These are phyloP conservation scores for Lasioglossum malachurum DNA, from an alignment of 2,888 invertebrate species.

Conservation along the genomic window DNA sequence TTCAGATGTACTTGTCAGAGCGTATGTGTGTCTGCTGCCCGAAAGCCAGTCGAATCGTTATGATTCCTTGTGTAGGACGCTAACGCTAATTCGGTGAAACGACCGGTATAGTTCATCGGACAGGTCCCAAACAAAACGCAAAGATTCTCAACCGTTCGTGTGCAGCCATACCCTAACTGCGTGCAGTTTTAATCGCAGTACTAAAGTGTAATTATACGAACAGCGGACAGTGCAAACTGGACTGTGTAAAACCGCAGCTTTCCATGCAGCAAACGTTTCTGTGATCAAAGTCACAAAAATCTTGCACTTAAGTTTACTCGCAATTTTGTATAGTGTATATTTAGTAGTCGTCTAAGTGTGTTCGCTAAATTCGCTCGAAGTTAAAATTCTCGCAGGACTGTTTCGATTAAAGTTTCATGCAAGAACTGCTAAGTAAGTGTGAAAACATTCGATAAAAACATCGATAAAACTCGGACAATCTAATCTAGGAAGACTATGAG, in stretches of 20 bases:
- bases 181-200: constrained; percentile 31
- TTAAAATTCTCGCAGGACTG: background rate
- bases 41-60: constrained; percentile 18
- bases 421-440: constrained; percentile 20
- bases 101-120: background rate
- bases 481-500: constrained; percentile 14
- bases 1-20: constrained; percentile 9
- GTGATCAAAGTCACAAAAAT: background rate
- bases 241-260: constrained; percentile 3
- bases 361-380: background rate
- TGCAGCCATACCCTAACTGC: constrained; percentile 31
- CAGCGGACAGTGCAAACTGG: constrained; percentile 10
- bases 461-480: background rate
- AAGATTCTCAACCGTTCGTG: background rate
- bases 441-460: too few relatives aligned
- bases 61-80: background rate
- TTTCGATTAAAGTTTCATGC: constrained; percentile 39
- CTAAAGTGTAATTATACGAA: constrained; percentile 7
- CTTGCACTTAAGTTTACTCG: background rate
- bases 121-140: constrained; percentile 18
- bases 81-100: constrained; percentile 18
- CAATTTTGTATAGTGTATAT: background rate
- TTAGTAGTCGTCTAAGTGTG: background rate
- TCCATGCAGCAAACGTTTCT: background rate
- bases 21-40: constrained; percentile 12